Evolutionary conservation across 2,113 vertebrate genomes (phyloP).

Genomic region (Ameiurus melas): DNA sequence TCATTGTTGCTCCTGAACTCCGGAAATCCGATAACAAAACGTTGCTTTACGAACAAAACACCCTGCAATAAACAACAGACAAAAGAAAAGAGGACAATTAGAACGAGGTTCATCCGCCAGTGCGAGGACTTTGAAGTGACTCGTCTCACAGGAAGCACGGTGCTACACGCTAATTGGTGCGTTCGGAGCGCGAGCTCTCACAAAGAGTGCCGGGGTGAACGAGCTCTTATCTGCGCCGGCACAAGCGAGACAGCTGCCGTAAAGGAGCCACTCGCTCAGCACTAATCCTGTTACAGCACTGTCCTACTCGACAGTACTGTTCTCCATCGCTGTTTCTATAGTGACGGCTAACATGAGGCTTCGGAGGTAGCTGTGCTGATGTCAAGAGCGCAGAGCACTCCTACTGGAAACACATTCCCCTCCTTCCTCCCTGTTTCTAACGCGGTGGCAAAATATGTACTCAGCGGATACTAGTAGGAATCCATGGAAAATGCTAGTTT

Average conservation of each 20-base stretch:
- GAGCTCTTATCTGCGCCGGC: slow-evolving; percentile 66
- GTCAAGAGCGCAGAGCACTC: slow-evolving; percentile 52
- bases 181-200: slow-evolving; percentile 42
- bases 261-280: slow-evolving; percentile 62
- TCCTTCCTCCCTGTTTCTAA: background rate
- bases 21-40: slow-evolving; percentile 46
- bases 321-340: slow-evolving; percentile 66
- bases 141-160: slow-evolving; percentile 59
- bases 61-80: slow-evolving; percentile 63
- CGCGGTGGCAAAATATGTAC: background rate
- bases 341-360: slow-evolving; percentile 64
- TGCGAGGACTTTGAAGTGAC: slow-evolving; percentile 62
- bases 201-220: slow-evolving; percentile 50
- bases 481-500: background rate
- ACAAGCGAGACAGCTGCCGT: slow-evolving; percentile 63
- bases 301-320: slow-evolving; percentile 60
- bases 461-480: background rate
- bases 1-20: slow-evolving; percentile 43
- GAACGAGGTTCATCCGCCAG: slow-evolving; percentile 47
- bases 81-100: slow-evolving; percentile 40
- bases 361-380: slow-evolving; percentile 48
- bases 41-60: slow-evolving; percentile 74
- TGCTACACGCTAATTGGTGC: background rate
- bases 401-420: background rate
- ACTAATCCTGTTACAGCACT: slow-evolving; percentile 70